Base-by-base conservation (phyloP, 92 coral and sea anemone genomes). In the Palythoa grandiflora region DNA sequence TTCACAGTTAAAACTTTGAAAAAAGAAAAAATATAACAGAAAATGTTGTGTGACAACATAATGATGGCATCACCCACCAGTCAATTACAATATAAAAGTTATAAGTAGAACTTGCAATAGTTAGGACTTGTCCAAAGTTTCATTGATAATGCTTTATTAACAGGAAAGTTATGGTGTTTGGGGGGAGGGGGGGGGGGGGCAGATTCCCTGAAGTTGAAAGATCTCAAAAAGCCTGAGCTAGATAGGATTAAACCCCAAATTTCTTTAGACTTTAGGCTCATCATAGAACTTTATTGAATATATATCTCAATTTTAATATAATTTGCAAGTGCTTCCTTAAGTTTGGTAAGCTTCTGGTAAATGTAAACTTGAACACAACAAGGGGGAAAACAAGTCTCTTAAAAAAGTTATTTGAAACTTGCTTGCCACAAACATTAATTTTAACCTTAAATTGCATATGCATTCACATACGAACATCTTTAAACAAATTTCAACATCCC, bases 291-390 rank as follows among this genome's bases (percentile, higher is more conserved):
- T 44, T 44, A 44, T 44, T 44, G 48, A 44, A 44, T 44, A 44
- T 44, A 44, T 44, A 54, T 54, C 60, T 54, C 60, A 54, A 54
- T 54, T 54, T 54, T 54, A 54, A 51, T 51, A 54, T 44, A 44
- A 54, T 11, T 54, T 54, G 9, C 60, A 9, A 54, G 9, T 54
- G 5, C 5, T 54, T 68, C 38, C 72, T 68, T 0, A 68, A 68
- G 72, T 68, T 19, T 68, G 72, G 72, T 68, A 68, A 68, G 72
- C 37, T 68, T 68, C 72, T 68, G 38, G 72, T 68, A 68, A 68
- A 68, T 68, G 72, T 68, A 68, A 68, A 68, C 72, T 68, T 68
- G 72, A 68, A 68, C 72, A 19, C 72, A 68, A 68, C 5, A 21
- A 19, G 72, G 38, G 72, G 38, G 72, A 19, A 68, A 68, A 68